Percentiles rank a stretch among this genome's conserved stretches.
These are phyloP conservation scores for Gephyroberyx darwinii DNA, from an alignment of 2,797 vertebrate species.

Conservation along the genomic window DNA sequence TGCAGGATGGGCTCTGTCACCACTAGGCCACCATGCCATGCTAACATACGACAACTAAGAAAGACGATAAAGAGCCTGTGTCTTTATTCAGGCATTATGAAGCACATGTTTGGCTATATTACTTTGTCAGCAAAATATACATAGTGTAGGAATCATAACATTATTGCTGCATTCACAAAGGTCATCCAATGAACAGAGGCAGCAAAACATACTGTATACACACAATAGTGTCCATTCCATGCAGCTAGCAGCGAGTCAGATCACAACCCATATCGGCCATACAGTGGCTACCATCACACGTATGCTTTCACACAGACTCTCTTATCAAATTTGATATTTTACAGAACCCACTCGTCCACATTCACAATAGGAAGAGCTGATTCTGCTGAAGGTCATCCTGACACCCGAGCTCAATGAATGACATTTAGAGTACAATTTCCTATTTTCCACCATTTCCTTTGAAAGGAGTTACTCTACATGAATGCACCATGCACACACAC, in stretches of 20 bases:
- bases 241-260: conserved; percentile 33
- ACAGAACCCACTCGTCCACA: conserved; percentile 78
- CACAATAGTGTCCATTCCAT: conserved; percentile 14
- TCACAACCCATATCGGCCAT: conserved; percentile 34
- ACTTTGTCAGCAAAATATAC: background rate
- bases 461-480: conserved; percentile 66
- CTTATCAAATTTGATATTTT: conserved; percentile 86
- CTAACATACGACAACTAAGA: too few species aligned
- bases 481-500: conserved; percentile 19
- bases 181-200: conserved; percentile 35
- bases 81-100: too few species aligned
- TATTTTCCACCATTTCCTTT: conserved; percentile 81
- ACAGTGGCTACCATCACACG: conserved; percentile 42
- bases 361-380: conserved; percentile 85
- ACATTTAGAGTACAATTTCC: conserved; percentile 88
- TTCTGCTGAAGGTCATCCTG: conserved; percentile 89
- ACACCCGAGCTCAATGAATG: conserved; percentile 85
- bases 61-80: too few species aligned
- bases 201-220: conserved; percentile 10
- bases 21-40: too few species aligned
- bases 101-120: too few species aligned
- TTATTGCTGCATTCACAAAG: conserved; percentile 18
- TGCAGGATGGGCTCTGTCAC: too few species aligned
- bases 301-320: conserved; percentile 75
- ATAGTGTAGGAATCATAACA: background rate